These are phyloP conservation scores for Ranitomeya variabilis DNA, from an alignment of 2,113 vertebrate species.

Conservation along the genomic window DNA sequence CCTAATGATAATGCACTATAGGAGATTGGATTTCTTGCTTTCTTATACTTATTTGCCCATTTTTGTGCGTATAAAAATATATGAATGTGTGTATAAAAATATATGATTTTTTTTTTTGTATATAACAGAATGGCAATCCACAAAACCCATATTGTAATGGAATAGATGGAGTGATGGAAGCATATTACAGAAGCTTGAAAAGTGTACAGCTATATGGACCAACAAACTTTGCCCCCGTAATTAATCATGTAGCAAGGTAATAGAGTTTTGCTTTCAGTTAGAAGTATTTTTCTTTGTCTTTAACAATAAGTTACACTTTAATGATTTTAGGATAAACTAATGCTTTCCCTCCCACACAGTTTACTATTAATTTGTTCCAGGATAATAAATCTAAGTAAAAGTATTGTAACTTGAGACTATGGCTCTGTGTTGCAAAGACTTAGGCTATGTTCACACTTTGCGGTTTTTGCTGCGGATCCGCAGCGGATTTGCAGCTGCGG, in stretches of 20 bases:
- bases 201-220: conserved; percentile 92
- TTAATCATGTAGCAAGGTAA: conserved; percentile 97
- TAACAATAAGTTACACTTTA: background rate
- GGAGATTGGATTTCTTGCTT: too few species aligned
- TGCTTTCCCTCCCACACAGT: too few species aligned
- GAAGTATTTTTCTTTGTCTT: background rate
- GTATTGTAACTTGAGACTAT: too few species aligned
- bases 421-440: too few species aligned
- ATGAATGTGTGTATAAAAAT: background rate
- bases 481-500: too few species aligned
- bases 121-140: conserved; percentile 88
- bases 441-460: too few species aligned
- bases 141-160: conserved; percentile 94
- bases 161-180: conserved; percentile 95
- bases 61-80: background rate
- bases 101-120: background rate
- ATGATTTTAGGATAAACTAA: too few species aligned
- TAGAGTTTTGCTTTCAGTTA: background rate
- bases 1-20: background rate
- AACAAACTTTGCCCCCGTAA: conserved; percentile 96
- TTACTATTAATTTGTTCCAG: too few species aligned
- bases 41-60: too few species aligned
- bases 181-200: conserved; percentile 93
- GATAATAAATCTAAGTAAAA: too few species aligned
- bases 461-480: too few species aligned